Conservation (phyloP, 2,888 invertebrate genomes). For the Mimumesa dahlbomi region DNA sequence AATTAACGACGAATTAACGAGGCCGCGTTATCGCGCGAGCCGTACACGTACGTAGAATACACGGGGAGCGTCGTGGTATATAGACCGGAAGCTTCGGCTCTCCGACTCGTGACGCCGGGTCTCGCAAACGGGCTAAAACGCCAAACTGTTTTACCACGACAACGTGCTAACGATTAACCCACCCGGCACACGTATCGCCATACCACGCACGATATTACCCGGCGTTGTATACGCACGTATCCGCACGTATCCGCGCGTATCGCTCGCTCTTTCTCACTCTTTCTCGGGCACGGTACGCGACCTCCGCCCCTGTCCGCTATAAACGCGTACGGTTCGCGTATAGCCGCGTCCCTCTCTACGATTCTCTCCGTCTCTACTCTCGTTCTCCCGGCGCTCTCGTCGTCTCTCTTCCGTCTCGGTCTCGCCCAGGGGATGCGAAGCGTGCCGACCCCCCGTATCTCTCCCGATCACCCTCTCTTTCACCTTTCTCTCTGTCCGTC, state of each 20-base stretch:
- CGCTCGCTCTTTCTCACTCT: conserved; percentile 37
- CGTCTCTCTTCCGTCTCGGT: too few relatives aligned
- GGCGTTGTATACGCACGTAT: not conserved
- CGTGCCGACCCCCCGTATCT: not conserved
- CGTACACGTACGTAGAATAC: conserved; percentile 15
- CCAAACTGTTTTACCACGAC: conserved; percentile 77
- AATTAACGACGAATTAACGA: conserved; percentile 32
- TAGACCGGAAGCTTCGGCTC: conserved; percentile 39
- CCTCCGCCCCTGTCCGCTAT: conserved; percentile 53
- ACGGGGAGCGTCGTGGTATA: conserved; percentile 1
- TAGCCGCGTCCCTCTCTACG: too few relatives aligned
- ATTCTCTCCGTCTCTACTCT: too few relatives aligned
- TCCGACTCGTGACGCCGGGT: conserved; percentile 15
- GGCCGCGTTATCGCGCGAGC: conserved; percentile 24
- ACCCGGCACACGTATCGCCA: conserved; percentile 55
- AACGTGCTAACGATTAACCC: conserved; percentile 77
- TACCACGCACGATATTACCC: conserved; percentile 31
- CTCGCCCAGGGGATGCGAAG: too few relatives aligned
- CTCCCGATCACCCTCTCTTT: not conserved
- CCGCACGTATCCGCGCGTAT: conserved; percentile 21
- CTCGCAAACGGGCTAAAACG: conserved; percentile 65
- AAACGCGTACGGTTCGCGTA: conserved; percentile 41
- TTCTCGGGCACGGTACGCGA: conserved; percentile 19
- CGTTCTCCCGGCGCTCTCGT: too few relatives aligned
- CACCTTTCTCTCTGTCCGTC: conserved; percentile 5